These are phyloP conservation scores for Protomyctophum bolini DNA, from an alignment of 2,113 vertebrate genomes.

Conservation along the genomic window DNA sequence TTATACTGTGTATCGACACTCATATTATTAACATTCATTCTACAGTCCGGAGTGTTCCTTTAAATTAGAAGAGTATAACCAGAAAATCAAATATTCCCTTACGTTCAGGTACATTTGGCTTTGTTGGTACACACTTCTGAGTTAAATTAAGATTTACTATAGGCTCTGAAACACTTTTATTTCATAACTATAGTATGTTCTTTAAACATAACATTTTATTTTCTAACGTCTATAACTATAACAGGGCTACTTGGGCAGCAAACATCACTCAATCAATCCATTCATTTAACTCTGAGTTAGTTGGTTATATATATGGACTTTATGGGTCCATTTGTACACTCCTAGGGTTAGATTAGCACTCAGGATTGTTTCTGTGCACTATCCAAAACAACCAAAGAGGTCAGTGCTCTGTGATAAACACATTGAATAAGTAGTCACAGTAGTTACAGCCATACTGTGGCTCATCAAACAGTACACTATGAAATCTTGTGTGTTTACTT, in stretches of 20 bases:
- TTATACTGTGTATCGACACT: too few relatives aligned
- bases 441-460: background rate
- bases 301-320: conserved; percentile 6
- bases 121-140: too few relatives aligned
- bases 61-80: background rate
- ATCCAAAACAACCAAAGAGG: conserved; percentile 48
- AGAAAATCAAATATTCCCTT: background rate
- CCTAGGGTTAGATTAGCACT: too few relatives aligned
- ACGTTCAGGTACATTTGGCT: too few relatives aligned
- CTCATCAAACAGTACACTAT: background rate
- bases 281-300: too few relatives aligned
- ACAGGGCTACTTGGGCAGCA: too few relatives aligned
- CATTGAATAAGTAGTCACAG: background rate
- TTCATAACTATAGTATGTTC: background rate
- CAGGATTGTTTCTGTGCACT: too few relatives aligned
- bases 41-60: background rate
- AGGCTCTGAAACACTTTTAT: too few relatives aligned
- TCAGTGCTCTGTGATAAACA: background rate
- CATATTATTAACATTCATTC: background rate
- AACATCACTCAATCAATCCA: too few relatives aligned
- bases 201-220: background rate
- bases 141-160: too few relatives aligned
- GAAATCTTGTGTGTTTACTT: background rate
- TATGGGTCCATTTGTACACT: too few relatives aligned
- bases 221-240: too few relatives aligned